A percentile compares a stretch with the other conserved stretches of the same genome.
Conservation (phyloP, 2,888 invertebrate genomes). For the Mesochorus sp. region DNA sequence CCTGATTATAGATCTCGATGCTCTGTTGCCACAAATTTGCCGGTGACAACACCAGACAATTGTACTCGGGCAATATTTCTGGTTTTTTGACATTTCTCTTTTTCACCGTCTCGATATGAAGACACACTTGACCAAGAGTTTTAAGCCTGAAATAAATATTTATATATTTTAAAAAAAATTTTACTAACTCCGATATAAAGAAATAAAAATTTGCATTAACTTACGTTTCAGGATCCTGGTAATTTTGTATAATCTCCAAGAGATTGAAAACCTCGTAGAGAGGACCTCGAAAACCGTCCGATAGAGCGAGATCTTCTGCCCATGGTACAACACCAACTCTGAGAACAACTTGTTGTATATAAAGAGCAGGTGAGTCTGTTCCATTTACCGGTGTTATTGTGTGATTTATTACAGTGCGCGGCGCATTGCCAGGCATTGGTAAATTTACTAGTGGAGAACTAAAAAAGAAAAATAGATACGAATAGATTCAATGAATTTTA, state of each 20-base stretch:
- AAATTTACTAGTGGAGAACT: constrained; percentile 94
- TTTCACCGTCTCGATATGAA: constrained; percentile 92
- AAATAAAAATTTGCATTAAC: constrained; percentile 66
- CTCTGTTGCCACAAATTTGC: constrained; percentile 97
- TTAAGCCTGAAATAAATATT: constrained; percentile 83
- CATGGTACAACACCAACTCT: constrained; percentile 93
- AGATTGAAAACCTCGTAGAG: constrained; percentile 94
- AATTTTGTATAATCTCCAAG: constrained; percentile 92
- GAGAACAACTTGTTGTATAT: constrained; percentile 90
- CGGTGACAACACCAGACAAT: constrained; percentile 95
- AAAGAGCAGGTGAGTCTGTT: constrained; percentile 85
- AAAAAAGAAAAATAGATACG: background rate
- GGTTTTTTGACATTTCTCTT: constrained; percentile 85
- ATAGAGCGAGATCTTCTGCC: constrained; percentile 90
- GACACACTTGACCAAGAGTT: constrained; percentile 91
- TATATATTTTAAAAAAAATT: background rate
- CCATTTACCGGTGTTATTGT: constrained; percentile 75
- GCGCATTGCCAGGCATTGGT: constrained; percentile 95
- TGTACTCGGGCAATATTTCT: constrained; percentile 93
- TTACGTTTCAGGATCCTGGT: constrained; percentile 89
- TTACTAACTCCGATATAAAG: background rate
- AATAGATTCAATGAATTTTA: background rate
- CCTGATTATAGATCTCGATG: constrained; percentile 89
- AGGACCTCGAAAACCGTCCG: constrained; percentile 96
- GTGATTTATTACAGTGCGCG: constrained; percentile 86